Conservation (phyloP, 2,797 vertebrate species). For the Gadopsis bispinosus region DNA sequence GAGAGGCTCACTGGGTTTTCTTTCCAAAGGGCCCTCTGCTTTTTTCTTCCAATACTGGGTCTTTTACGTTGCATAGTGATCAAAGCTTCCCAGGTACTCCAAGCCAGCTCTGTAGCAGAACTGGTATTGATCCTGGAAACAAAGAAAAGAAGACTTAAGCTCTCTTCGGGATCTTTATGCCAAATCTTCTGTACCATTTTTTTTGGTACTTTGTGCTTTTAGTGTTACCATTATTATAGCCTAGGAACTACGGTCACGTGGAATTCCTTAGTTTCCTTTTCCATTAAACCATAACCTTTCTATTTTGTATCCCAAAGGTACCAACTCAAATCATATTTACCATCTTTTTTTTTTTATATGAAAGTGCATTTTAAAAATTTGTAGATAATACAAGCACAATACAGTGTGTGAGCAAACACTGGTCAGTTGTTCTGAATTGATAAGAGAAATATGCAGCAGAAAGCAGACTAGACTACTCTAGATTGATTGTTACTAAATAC, state of each 20-base stretch:
- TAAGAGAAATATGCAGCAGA: conserved; percentile 31
- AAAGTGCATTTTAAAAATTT: neutral
- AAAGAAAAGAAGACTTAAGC: conserved; percentile 53
- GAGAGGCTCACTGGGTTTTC: conserved; percentile 93
- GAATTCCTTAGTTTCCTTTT: conserved; percentile 4
- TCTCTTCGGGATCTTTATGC: conserved; percentile 2
- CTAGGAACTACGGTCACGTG: conserved; percentile 5
- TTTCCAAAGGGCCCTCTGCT: conserved; percentile 91
- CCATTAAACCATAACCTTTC: conserved; percentile 35
- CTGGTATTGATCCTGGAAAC: conserved; percentile 96
- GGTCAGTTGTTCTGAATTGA: conserved; percentile 17
- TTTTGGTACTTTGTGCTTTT: conserved; percentile 5
- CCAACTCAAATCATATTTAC: neutral
- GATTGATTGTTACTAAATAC: conserved; percentile 37
- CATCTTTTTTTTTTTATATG: neutral
- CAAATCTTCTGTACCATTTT: conserved; percentile 6
- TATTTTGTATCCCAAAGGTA: neutral
- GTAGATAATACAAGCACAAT: neutral
- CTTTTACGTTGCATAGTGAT: conserved; percentile 99
- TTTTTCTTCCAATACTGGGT: conserved; percentile 87
- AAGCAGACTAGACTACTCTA: neutral
- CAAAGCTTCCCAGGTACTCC: conserved; percentile 99
- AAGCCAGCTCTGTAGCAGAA: conserved; percentile 99
- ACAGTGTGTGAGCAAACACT: neutral
- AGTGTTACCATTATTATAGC: neutral